Base-by-base conservation (phyloP, 1,140 invertebrate species). In the Macrobrachium rosenbergii region DNA sequence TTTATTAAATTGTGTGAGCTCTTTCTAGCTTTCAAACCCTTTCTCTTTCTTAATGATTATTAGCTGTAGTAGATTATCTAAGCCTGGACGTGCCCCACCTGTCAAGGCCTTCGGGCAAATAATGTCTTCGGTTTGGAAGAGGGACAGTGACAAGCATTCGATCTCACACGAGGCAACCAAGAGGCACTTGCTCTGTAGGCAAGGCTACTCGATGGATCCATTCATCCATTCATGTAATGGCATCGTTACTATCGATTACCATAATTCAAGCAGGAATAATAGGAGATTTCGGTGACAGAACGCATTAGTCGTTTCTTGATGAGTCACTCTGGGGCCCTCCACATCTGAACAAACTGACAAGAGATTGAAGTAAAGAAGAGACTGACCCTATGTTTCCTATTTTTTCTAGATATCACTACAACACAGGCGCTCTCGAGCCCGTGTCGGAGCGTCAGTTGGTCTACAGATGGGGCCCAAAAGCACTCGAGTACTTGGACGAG, bases 381-480 rank as follows among this genome's bases (percentile, higher is more conserved):
- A 3, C n/a, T n/a, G 11, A 45, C 12, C 10, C 2, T 52, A 52
- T 59, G 16, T 21, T 21, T 21, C 52, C 17, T 89, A 88, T 85
- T 88, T 83, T 78, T 92, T 92, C 28, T 90, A 95, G 95, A 90
- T 97, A 98, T 92, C 97, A 97, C 92, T 97, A 97, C 92, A 95
- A 95, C 91, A 95, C 95, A 91, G 93, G 95, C 90, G 96, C 97
- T 60, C 94, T 97, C 62, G 93, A 95, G 52, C 95, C 96, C 7
- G 96, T 97, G 2, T 94, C 96, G 75, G 96, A 96, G 11, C 93
- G 95, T 81, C 93, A 96, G 82, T 93, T 97, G 73, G 96, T 97
- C 12, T 97, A 97, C 92, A 96, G 97, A 92, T 97, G 97, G 93
- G 96, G 96, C 2, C 94, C 94, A 76, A 96, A 95, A 83, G 96